phyloP scores from a whole-genome alignment of 2,797 vertebrate genomes.

The Sebastes cheni region DNA sequence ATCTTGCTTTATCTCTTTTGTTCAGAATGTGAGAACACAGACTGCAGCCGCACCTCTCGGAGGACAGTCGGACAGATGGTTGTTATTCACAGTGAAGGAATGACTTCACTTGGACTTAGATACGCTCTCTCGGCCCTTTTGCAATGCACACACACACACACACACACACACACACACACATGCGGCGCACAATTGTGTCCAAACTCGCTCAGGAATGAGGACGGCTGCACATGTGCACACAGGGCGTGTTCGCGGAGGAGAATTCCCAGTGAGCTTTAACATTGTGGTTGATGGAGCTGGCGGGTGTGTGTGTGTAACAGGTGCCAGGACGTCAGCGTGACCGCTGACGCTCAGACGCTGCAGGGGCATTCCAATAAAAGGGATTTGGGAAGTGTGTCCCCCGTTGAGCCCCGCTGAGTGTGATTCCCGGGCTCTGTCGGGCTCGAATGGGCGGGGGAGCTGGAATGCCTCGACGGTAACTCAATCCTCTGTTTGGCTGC shows the following conservation, averaged over 20 bases:
- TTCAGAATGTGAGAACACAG: not conserved
- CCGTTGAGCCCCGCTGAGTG: not conserved
- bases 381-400: slow-evolving; percentile 39
- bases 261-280: slow-evolving; percentile 43
- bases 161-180: not conserved
- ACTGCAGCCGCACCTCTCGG: slow-evolving; percentile 5
- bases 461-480: slow-evolving; percentile 69
- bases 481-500: slow-evolving; percentile 63
- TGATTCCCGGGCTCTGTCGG: slow-evolving; percentile 41
- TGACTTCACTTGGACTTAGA: slow-evolving; percentile 44
- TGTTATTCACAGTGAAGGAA: slow-evolving; percentile 21
- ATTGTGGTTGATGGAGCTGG: slow-evolving; percentile 31
- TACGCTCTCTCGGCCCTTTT: not conserved
- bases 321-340: slow-evolving; percentile 51
- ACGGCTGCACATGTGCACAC: slow-evolving; percentile 9
- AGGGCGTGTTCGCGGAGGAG: slow-evolving; percentile 36
- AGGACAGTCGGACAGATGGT: slow-evolving; percentile 43
- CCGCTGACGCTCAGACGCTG: slow-evolving; percentile 20
- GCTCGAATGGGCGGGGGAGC: slow-evolving; percentile 54
- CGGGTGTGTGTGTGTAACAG: slow-evolving; percentile 58
- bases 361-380: slow-evolving; percentile 53
- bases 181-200: slow-evolving; percentile 52
- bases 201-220: slow-evolving; percentile 69
- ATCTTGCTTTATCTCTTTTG: not conserved
- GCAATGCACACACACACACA: not conserved